Evolutionary conservation across 1,140 invertebrate genomes (phyloP).

Genomic region (Portunus trituberculatus): DNA sequence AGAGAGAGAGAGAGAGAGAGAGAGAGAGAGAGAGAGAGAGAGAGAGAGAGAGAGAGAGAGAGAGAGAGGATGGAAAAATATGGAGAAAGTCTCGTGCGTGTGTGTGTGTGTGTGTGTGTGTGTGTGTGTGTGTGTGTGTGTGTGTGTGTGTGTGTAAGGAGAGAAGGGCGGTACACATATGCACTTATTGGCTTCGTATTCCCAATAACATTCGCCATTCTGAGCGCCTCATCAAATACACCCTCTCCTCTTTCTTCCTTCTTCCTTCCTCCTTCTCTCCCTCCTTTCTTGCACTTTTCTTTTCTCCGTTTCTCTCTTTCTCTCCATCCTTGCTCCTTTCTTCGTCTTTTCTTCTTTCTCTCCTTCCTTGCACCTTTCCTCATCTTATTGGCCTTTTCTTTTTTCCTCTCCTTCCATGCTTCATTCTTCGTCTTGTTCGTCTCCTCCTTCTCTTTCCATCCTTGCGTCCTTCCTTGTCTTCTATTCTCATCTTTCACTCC

Average conservation of each 20-base stretch:
- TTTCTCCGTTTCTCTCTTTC: neutral
- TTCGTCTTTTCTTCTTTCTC: neutral
- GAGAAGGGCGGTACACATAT: neutral
- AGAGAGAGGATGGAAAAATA: no score
- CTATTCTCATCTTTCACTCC: no score
- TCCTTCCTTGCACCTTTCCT: neutral
- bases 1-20: neutral
- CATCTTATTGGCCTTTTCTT: neutral
- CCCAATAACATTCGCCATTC: neutral
- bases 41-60: neutral
- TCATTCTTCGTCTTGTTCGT: neutral
- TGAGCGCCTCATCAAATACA: conserved; percentile 12
- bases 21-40: conserved; percentile 22
- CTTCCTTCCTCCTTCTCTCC: neutral
- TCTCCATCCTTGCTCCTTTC: neutral
- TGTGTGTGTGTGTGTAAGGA: neutral
- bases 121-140: conserved; percentile 20
- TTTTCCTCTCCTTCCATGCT: neutral
- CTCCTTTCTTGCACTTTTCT: neutral
- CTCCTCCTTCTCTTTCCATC: neutral
- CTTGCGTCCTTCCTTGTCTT: neutral
- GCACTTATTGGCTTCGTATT: conserved; percentile 22
- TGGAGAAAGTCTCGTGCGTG: neutral
- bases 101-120: neutral
- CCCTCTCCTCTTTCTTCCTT: neutral